Evolutionary conservation across 1,140 invertebrate genomes (phyloP), one percentile per base, ranked within the genome.

Genomic region (Cylas formicarius): DNA sequence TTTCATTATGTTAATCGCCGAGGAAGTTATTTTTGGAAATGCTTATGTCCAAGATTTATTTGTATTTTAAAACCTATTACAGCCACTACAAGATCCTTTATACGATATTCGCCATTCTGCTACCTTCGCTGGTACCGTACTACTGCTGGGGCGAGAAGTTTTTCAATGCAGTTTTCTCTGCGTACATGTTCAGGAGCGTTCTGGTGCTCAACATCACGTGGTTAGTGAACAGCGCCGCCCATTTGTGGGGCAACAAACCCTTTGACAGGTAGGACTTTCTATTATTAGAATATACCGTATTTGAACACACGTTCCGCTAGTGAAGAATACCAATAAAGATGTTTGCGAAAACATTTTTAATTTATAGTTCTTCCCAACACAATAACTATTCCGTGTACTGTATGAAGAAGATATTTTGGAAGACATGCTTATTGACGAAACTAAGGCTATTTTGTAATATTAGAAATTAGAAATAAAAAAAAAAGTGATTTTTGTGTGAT

Each of bases 171-270:
- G 76, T 78, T 53, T 70, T 76, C 37, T 60, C 78, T 0, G 63
- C 74, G 26, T 68, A 64, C 4, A 55, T 85, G 11, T 60, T 82
- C 6, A 72, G 85, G 24, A 87, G 85, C 60, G 62, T 70, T 6
- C 26, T 76, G 2, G 66, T 67, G 2, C 68, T 90, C 6, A 78
- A 90, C 60, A 65, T 67, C 21, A 89, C 84, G 1, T 90, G 85
- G 83, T 69, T 80, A 18, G 84, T 89, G 2, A 90, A 90, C 61
- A 84, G 80, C 56, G 75, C 73, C 14, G 84, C 85, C 18, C 85
- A 89, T 60, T 71, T 82, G 44, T 84, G 73, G 66, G 86, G 86
- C 6, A 70, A 70, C 33, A 74, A 73, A 51, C 84, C 84, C 0
- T 90, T 84, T 57, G 81, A 89, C 62, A 69, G 76, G 82, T 74